These are phyloP conservation scores for Anorthoa munda DNA, from an alignment of 2,888 invertebrate genomes.

Conservation along the genomic window DNA sequence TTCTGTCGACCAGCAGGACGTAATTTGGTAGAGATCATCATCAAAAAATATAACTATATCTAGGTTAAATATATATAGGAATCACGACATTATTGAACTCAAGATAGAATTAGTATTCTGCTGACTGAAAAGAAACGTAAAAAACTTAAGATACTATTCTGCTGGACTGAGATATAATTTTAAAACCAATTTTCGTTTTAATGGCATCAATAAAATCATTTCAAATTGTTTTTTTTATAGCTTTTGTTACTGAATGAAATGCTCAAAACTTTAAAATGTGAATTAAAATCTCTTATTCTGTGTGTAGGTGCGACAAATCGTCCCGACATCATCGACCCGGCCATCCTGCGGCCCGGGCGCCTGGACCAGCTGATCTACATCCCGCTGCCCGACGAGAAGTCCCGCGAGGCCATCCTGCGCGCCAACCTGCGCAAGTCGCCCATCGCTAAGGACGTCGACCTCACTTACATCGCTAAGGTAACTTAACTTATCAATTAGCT, in stretches of 20 bases:
- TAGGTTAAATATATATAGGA: too few species aligned
- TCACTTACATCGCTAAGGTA: slow-evolving; percentile 96
- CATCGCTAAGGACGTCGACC: slow-evolving; percentile 98
- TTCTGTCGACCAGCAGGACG: not conserved
- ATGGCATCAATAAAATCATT: not conserved
- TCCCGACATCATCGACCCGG: slow-evolving; percentile 99
- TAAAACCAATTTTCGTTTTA: not conserved
- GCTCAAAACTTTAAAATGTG: not conserved
- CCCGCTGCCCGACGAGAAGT: slow-evolving; percentile 99
- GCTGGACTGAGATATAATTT: too few species aligned
- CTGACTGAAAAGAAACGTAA: too few species aligned
- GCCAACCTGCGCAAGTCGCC: slow-evolving; percentile 99
- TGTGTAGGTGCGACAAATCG: slow-evolving; percentile 87
- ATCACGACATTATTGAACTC: too few species aligned
- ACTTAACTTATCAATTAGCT: slow-evolving; percentile 26
- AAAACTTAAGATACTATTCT: not conserved
- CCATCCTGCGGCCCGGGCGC: slow-evolving; percentile 99
- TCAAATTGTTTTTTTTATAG: not conserved
- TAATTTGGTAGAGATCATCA: not conserved
- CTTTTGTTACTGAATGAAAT: not conserved
- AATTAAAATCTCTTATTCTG: too few species aligned
- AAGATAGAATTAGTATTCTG: too few species aligned
- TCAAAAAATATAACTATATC: too few species aligned
- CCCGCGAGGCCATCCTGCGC: slow-evolving; percentile 98
- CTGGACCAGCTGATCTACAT: slow-evolving; percentile 99